These are phyloP conservation scores for Spongilla lacustris DNA, from an alignment of 37 sponge, comb jelly and placozoan genomes.

Conservation along the genomic window DNA sequence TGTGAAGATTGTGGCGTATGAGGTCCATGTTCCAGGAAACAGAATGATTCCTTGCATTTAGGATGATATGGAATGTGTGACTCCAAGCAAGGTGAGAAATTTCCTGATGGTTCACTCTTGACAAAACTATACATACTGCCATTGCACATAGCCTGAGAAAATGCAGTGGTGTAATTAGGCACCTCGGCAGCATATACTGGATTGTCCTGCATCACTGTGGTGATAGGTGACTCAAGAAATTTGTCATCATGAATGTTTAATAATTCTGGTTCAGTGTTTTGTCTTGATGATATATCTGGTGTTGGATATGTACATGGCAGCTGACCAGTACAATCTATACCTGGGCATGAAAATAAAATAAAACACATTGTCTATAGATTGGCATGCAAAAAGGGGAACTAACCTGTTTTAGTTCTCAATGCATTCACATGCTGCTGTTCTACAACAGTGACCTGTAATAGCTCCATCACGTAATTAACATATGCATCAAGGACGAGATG, in stretches of 20 bases:
- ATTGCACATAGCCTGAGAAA: background rate
- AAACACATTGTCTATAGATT: background rate
- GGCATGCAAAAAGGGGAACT: conserved; percentile 5
- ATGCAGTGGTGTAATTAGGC: background rate
- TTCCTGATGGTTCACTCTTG: background rate
- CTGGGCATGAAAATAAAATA: background rate
- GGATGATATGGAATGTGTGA: background rate
- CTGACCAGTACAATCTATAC: background rate
- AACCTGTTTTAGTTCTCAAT: conserved; percentile 19
- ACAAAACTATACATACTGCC: background rate
- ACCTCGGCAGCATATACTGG: background rate
- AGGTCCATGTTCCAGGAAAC: background rate
- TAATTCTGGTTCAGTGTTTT: background rate
- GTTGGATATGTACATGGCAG: no score
- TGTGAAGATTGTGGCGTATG: conserved; percentile 43
- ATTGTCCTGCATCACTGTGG: background rate
- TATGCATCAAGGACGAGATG: conserved; percentile 71
- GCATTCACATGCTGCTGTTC: conserved; percentile 60
- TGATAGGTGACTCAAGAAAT: background rate
- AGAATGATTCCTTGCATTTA: background rate
- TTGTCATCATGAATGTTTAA: background rate
- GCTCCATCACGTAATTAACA: conserved; percentile 71
- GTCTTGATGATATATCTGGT: background rate
- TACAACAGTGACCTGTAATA: conserved; percentile 49
- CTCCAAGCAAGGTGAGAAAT: background rate